Evolutionary conservation across 2,797 vertebrate species (phyloP).

Genomic region (Parotocinclus haroldoi): DNA sequence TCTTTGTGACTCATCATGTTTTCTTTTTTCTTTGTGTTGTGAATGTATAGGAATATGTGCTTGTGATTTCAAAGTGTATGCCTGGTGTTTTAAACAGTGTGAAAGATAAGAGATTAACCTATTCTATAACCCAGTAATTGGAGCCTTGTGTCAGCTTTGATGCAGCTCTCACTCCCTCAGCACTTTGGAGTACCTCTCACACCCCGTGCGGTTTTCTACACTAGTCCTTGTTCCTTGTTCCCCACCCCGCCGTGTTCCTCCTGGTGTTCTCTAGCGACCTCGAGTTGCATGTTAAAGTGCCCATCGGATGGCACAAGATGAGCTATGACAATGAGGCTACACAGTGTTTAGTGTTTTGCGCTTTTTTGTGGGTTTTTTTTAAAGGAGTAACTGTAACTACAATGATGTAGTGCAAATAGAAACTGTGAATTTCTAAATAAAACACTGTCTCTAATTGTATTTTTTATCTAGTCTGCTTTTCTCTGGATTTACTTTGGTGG

Average conservation of each 20-base stretch:
- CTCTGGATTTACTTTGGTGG: too few species aligned
- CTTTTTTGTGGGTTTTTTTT: constrained; percentile 33
- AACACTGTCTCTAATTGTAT: constrained; percentile 75
- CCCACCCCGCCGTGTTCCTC: constrained; percentile 15
- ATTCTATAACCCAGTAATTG: constrained; percentile 47
- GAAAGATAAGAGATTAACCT: constrained; percentile 51
- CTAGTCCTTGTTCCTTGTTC: constrained; percentile 64
- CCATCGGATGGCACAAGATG: constrained; percentile 55
- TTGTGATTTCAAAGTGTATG: constrained; percentile 37
- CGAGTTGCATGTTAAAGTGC: constrained; percentile 58
- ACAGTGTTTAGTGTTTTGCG: constrained; percentile 58
- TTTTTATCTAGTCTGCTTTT: background rate
- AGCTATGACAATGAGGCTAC: constrained; percentile 68
- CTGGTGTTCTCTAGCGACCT: constrained; percentile 53
- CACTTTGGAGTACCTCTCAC: constrained; percentile 85
- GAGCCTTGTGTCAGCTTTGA: constrained; percentile 59
- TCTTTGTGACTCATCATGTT: constrained; percentile 7
- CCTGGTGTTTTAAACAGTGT: constrained; percentile 21
- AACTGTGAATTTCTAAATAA: constrained; percentile 99
- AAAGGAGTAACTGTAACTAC: constrained; percentile 84
- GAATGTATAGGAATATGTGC: constrained; percentile 52
- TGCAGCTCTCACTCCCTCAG: constrained; percentile 79
- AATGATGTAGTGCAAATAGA: constrained; percentile 97
- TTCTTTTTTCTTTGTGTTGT: constrained; percentile 21
- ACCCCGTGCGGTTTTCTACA: constrained; percentile 64